Evolutionary conservation across 2,888 invertebrate genomes (phyloP).

Genomic region (Chesias legatella): DNA sequence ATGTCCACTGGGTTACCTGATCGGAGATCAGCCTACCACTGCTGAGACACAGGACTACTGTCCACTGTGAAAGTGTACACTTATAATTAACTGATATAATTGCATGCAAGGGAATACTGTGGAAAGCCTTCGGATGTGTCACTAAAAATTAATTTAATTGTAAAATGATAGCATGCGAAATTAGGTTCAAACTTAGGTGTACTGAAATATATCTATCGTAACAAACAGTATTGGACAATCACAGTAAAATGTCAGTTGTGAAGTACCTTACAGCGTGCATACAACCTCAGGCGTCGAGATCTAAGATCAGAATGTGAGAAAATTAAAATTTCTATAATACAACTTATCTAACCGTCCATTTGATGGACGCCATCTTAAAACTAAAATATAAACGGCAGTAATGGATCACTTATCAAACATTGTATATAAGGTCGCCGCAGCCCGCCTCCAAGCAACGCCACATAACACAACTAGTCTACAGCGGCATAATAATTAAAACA

Average conservation of each 20-base stretch:
- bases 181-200: slow-evolving; percentile 15
- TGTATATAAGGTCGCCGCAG: no score
- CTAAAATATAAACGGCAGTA: slow-evolving; percentile 44
- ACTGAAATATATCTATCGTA: slow-evolving; percentile 23
- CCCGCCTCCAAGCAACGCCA: no score
- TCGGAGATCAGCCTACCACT: slow-evolving; percentile 1
- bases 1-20: neutral
- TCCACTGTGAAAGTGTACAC: neutral
- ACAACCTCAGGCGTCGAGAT: slow-evolving; percentile 37
- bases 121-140: slow-evolving; percentile 30
- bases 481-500: no score
- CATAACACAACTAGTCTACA: no score
- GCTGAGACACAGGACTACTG: no score
- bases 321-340: slow-evolving; percentile 44
- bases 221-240: slow-evolving; percentile 32
- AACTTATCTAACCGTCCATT: slow-evolving; percentile 61
- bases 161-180: slow-evolving; percentile 4
- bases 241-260: slow-evolving; percentile 31
- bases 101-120: slow-evolving; percentile 33
- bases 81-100: slow-evolving; percentile 2
- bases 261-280: slow-evolving; percentile 17
- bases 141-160: slow-evolving; percentile 9
- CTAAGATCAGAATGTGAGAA: slow-evolving; percentile 37
- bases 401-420: slow-evolving; percentile 35
- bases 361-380: slow-evolving; percentile 52